Evolutionary conservation across 2,888 invertebrate genomes (phyloP), one percentile per base, ranked within the genome.

Genomic region (Erebia aethiops): DNA sequence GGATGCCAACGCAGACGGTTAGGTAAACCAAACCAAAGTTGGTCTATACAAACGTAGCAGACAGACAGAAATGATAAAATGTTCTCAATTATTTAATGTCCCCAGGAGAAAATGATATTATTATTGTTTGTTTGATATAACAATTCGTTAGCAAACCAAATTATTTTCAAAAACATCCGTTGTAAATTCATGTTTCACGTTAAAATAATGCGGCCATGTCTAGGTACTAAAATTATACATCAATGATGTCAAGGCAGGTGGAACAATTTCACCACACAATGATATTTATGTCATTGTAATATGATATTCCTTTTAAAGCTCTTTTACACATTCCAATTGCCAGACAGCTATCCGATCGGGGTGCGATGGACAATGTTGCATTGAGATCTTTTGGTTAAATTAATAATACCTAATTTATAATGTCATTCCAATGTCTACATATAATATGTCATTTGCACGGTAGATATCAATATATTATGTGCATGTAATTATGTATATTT

Each of bases 201-300:
- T 62, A 21, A 49, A 49, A 21, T 62, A 62, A 62, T 49, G 62
- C 62, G 46, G 49, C 49, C 62, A 62, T 5, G 46, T n/a, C n/a
- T n/a, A n/a, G n/a, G n/a, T n/a, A n/a, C n/a, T n/a, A n/a, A n/a
- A n/a, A n/a, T n/a, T n/a, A n/a, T n/a, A n/a, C n/a, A n/a, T n/a
- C n/a, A n/a, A n/a, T n/a, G n/a, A n/a, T n/a, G n/a, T 62, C 62
- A 49, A 46, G 62, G 62, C 62, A 62, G 62, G 62, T 62, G 62
- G 46, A 21, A 62, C 46, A 62, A 62, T 62, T 62, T 62, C 62
- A 62, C 62, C 62, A 21, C 49, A 49, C 60, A 18, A 43, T 16
- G 18, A 43, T 61, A 49, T 49, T 62, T 62, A 62, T 62, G 62
- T 49, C 62, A 49, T 18, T 62, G 61, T 62, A 18, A 62, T 62